Base-by-base conservation (phyloP, 2,797 vertebrate species). In the Phataginus tetradactyla region DNA sequence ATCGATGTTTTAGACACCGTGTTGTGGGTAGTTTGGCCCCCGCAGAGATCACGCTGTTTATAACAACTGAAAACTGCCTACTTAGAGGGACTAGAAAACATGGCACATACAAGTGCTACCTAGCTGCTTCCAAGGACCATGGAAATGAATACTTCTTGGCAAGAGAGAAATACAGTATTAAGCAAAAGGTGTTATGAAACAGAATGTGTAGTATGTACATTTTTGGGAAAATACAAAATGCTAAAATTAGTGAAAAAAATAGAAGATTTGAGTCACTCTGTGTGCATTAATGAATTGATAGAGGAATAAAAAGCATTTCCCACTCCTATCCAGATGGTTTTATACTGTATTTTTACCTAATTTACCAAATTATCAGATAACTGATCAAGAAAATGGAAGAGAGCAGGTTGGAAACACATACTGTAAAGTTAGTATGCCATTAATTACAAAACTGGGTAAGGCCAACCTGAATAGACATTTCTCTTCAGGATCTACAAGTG, bases 61-160 rank as follows among this genome's bases (percentile, higher is more conserved):
- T 13, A 53, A 89, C 81, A 77, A 18, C 55, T 15, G 39, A 75
- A 81, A 88, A 25, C 55, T 18, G n/a, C 17, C 12, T 18, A 25
- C 15, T 7, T 4, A 51, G 10, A 27, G 45, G 42, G 12, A 63
- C 12, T 7, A 14, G 71, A 53, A 45, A 85, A 45, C 1, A 7
- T 0, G 4, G 32, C 1, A 3, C 1, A 1, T 4, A n/a, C 53
- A 29, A 53, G 21, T 1, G 17, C 64, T 2, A 10, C 6, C 5
- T 3, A 32, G 39, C 7, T 7, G 8, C 29, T 29, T 59, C n/a
- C 9, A 27, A 37, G 86, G 42, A 42, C 37, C 20, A 1, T 3
- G 11, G 2, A 57, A 20, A 39, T 1, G 10, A 5, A 7, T 2
- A 1, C 53, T 20, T 39, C 59, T 7, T 21, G 15, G 11, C 32